Percentiles rank a stretch among this genome's conserved stretches.
Evolutionary conservation across 2,797 vertebrate species (phyloP).

Genomic region (Poecile montanus): DNA sequence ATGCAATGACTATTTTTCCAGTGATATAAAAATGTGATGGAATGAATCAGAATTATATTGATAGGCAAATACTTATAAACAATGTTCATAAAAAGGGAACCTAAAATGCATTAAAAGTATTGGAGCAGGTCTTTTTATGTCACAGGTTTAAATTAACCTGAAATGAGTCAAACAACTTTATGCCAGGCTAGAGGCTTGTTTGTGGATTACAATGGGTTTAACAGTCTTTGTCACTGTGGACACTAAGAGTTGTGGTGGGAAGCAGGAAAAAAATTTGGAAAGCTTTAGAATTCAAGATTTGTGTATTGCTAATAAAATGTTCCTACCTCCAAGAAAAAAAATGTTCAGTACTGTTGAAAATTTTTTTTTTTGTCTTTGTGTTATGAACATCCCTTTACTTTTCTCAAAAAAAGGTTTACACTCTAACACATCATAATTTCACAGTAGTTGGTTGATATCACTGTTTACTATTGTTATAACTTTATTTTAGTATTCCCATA

Average conservation of each 20-base stretch:
- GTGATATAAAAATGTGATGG: background rate
- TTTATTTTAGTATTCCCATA: background rate
- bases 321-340: background rate
- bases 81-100: background rate
- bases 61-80: background rate
- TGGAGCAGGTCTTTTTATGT: background rate
- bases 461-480: background rate
- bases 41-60: background rate
- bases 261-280: background rate
- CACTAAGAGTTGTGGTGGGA: background rate
- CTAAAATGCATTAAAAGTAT: background rate
- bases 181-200: background rate
- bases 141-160: background rate
- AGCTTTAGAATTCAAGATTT: background rate
- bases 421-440: background rate
- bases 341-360: background rate
- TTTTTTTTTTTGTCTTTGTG: accelerated
- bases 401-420: background rate
- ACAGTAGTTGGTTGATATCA: background rate
- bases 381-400: background rate
- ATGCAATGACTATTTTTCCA: background rate
- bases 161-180: background rate
- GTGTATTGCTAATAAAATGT: background rate
- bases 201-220: background rate
- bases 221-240: background rate